phyloP scores from a whole-genome alignment of 2,888 invertebrate species.

The Lasioglossum leucozonium region DNA sequence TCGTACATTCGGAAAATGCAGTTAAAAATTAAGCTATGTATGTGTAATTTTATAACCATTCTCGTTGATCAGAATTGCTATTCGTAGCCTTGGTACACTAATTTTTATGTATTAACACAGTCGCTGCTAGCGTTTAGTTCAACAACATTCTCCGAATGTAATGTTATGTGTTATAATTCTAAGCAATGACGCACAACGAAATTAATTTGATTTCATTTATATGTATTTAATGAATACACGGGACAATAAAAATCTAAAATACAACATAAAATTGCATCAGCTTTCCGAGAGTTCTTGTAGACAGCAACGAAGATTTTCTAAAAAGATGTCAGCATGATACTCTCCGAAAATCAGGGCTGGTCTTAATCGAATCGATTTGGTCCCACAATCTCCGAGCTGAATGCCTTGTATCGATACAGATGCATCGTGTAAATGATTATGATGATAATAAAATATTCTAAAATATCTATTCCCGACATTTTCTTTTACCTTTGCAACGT shows the following conservation, averaged over 20 bases:
- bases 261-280: conserved; percentile 32
- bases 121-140: no score
- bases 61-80: background rate
- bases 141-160: no score
- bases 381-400: conserved; percentile 48
- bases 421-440: background rate
- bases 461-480: background rate
- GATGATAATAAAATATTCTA: background rate
- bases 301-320: conserved; percentile 43
- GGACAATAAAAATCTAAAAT: conserved; percentile 24
- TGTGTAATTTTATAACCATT: background rate
- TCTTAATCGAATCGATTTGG: conserved; percentile 49
- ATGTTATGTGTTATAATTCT: no score
- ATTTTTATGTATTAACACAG: background rate
- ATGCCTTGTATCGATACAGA: conserved; percentile 35
- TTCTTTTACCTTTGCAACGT: conserved; percentile 48
- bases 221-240: conserved; percentile 37
- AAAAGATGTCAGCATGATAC: conserved; percentile 57
- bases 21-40: background rate
- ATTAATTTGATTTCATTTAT: no score
- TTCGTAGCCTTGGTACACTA: background rate
- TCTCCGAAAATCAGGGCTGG: conserved; percentile 53
- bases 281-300: conserved; percentile 38
- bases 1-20: background rate
- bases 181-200: no score